These are phyloP conservation scores for Slavum lentiscoides DNA, from an alignment of 2,888 invertebrate species.

Conservation along the genomic window DNA sequence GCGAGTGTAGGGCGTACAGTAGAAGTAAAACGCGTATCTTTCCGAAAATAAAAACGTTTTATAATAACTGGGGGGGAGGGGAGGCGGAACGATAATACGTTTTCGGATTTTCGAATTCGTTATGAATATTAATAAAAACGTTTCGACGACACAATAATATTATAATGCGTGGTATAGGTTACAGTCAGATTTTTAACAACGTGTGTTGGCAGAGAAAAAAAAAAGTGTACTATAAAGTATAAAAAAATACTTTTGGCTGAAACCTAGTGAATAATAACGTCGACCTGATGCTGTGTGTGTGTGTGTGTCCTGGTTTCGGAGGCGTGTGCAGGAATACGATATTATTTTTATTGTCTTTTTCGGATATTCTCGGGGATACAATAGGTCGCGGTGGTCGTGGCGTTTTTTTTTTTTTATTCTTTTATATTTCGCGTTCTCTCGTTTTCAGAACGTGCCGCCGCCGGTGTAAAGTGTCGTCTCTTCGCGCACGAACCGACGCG, in stretches of 20 bases:
- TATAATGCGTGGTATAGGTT: not conserved
- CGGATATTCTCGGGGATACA: too few relatives aligned
- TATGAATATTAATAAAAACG: not conserved
- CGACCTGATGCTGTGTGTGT: not conserved
- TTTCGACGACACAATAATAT: not conserved
- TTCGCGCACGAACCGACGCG: not conserved
- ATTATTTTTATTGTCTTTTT: not conserved
- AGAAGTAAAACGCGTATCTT: too few relatives aligned
- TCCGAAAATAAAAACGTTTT: not conserved
- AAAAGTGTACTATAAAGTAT: too few relatives aligned
- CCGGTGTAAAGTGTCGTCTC: conserved; percentile 7
- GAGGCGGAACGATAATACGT: not conserved
- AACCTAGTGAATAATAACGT: too few relatives aligned
- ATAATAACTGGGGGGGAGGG: not conserved
- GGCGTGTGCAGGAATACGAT: not conserved
- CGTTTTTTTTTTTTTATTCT: not conserved
- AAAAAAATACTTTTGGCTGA: too few relatives aligned
- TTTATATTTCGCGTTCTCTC: not conserved
- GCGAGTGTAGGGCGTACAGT: too few relatives aligned
- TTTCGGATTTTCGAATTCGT: not conserved
- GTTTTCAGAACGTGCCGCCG: conserved; percentile 22
- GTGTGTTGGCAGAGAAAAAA: not conserved
- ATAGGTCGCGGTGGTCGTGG: too few relatives aligned
- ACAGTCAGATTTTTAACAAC: not conserved
- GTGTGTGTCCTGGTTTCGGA: too few relatives aligned